Conservation (phyloP, 2,797 vertebrate genomes). For the Myotis myotis region DNA sequence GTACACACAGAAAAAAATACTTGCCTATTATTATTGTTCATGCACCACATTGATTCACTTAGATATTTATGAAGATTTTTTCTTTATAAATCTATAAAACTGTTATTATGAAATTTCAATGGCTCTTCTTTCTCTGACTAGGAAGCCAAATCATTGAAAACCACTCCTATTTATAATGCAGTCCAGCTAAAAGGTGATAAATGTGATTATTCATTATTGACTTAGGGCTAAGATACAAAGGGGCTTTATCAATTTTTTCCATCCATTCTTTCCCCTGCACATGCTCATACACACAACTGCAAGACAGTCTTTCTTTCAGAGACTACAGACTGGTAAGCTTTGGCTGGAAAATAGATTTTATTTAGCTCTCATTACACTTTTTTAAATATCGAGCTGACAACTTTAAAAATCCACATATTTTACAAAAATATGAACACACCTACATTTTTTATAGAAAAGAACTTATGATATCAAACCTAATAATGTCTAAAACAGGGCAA, state of each 20-base stretch:
- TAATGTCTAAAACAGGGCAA: background rate
- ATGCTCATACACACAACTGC: background rate
- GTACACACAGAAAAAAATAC: constrained; percentile 40
- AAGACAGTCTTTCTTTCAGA: background rate
- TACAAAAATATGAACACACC: background rate
- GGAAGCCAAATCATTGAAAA: constrained; percentile 44
- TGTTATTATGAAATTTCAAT: constrained; percentile 57
- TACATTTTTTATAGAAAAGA: background rate
- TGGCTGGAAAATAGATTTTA: background rate
- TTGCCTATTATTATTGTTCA: constrained; percentile 50
- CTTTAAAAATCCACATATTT: constrained; percentile 42
- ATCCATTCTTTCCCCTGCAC: background rate
- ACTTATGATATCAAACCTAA: background rate
- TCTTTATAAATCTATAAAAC: constrained; percentile 61
- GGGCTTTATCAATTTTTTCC: constrained; percentile 43
- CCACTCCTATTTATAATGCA: constrained; percentile 38
- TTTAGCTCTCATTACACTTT: background rate
- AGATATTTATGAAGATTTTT: constrained; percentile 57
- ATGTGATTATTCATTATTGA: background rate
- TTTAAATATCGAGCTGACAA: constrained; percentile 1
- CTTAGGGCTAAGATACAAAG: constrained; percentile 53
- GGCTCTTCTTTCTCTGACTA: constrained; percentile 46
- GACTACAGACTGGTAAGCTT: background rate
- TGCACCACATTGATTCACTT: constrained; percentile 15
- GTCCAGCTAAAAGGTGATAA: background rate